Conservation (phyloP, 1,140 invertebrate species). For the Orius insidiosus region DNA sequence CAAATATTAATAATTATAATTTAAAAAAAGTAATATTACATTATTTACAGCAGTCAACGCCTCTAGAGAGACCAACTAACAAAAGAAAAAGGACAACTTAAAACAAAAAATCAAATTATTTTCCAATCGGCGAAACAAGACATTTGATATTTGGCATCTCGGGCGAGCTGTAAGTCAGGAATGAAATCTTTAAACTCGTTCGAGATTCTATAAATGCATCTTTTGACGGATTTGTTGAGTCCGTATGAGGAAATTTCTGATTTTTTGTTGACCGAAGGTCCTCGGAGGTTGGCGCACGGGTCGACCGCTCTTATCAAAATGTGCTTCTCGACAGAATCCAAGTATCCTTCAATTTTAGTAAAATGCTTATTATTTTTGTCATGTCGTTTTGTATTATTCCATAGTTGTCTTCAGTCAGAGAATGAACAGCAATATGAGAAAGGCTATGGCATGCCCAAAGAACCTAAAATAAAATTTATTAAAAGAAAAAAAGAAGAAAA, state of each 20-base stretch:
- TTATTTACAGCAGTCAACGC: too few relatives aligned
- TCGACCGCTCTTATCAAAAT: constrained; percentile 38
- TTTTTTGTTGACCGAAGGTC: constrained; percentile 38
- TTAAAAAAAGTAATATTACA: too few relatives aligned
- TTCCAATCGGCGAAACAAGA: not conserved
- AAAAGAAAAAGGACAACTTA: too few relatives aligned
- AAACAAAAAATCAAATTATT: constrained; percentile 1
- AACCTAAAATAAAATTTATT: constrained; percentile 38
- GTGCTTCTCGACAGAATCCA: constrained; percentile 52
- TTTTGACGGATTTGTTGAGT: constrained; percentile 30
- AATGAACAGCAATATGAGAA: constrained; percentile 42
- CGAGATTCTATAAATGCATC: constrained; percentile 56
- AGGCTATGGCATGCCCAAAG: constrained; percentile 52
- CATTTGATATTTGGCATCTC: constrained; percentile 17
- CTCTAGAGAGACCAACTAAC: too few relatives aligned
- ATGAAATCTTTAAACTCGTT: constrained; percentile 49
- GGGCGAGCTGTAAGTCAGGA: constrained; percentile 37
- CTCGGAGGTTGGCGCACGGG: constrained; percentile 28
- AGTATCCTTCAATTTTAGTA: constrained; percentile 45
- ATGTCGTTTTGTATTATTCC: constrained; percentile 65
- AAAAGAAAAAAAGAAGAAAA: too few relatives aligned
- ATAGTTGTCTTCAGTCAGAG: constrained; percentile 54
- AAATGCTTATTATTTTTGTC: constrained; percentile 39
- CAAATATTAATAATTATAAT: too few relatives aligned
- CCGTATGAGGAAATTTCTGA: constrained; percentile 37